Base-by-base conservation (phyloP, 2,113 vertebrate species). In the Natator depressus region DNA sequence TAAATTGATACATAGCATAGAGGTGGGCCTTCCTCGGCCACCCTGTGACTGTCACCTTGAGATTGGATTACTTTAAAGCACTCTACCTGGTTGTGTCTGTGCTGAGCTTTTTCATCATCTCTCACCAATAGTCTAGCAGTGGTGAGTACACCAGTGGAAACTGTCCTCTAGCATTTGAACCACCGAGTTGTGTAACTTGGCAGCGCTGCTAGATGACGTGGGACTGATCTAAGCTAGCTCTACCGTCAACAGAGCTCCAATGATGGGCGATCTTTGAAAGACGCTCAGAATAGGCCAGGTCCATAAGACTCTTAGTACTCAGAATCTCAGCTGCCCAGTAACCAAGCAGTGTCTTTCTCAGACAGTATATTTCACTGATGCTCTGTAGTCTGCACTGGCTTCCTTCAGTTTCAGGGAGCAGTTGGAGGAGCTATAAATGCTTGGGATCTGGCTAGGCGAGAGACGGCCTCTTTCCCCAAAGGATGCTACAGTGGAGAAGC, bases 11-110 rank as follows among this genome's bases (percentile, higher is more conserved):
- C 0, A 2, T 0, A 4, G 65, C 16, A 46, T 2, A 1, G 94
- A 96, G 88, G 76, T 59, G 57, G 38, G 24, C 0, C 12, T 8
- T 0, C 3, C 0, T 4, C 0, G 1, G 0, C 81, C 0, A 1
- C 19, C 24, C 17, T 69, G 17, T 69, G 65, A 69, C 35, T 38
- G 35, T 69, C 6, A 35, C 35, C 16, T n/a, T 49, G n/a, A 10
- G 13, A 84, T 6, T 59, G 10, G 50, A 1, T 1, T 0, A 1
- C 6, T 51, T 5, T 4, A 50, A 38, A 35, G 54, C 7, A 1
- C 0, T 46, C 20, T 24, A 8, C 2, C 1, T 75, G 3, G 5
- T 12, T 47, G 27, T 51, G 16, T 20, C 50, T 81, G 31, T n/a
- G 79, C 35, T 53, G 49, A 25, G 22, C 24, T 76, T 42, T 76